phyloP scores from a whole-genome alignment of 2,888 invertebrate genomes.

The Syrista parreyssii region DNA sequence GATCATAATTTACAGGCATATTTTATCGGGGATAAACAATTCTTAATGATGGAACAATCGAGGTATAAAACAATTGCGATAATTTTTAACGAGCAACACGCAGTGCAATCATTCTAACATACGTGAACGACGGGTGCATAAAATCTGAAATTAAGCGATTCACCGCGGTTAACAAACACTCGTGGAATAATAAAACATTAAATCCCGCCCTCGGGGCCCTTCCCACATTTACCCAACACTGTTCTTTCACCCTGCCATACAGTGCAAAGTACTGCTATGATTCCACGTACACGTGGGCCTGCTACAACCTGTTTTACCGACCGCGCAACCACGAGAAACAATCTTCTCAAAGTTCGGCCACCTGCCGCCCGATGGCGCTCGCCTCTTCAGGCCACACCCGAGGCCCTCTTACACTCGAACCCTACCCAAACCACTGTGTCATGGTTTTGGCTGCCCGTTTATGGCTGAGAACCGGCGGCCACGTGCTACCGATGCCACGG shows the following conservation, averaged over 20 bases:
- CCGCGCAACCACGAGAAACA: not conserved
- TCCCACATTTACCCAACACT: constrained; percentile 10
- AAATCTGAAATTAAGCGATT: constrained; percentile 56
- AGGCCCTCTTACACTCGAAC: constrained; percentile 41
- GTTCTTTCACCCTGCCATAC: not conserved
- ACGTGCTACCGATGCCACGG: constrained; percentile 47
- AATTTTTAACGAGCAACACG: constrained; percentile 21
- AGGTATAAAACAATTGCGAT: not conserved
- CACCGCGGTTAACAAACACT: constrained; percentile 47
- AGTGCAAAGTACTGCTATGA: not conserved
- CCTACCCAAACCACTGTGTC: not conserved
- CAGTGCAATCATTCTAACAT: constrained; percentile 40
- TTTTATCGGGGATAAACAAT: not conserved
- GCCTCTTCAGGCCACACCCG: constrained; percentile 56
- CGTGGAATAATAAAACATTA: constrained; percentile 46
- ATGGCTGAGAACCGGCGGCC: constrained; percentile 40
- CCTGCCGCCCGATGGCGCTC: constrained; percentile 51
- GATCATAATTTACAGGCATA: no score
- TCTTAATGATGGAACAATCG: not conserved
- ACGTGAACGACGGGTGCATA: constrained; percentile 40
- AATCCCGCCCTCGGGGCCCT: constrained; percentile 25
- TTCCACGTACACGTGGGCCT: not conserved
- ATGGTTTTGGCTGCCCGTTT: constrained; percentile 26
- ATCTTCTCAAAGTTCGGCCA: constrained; percentile 12
- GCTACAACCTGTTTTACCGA: constrained; percentile 6